These are phyloP conservation scores for Trachelus stipa DNA, from an alignment of 2,888 invertebrate genomes.

Conservation along the genomic window DNA sequence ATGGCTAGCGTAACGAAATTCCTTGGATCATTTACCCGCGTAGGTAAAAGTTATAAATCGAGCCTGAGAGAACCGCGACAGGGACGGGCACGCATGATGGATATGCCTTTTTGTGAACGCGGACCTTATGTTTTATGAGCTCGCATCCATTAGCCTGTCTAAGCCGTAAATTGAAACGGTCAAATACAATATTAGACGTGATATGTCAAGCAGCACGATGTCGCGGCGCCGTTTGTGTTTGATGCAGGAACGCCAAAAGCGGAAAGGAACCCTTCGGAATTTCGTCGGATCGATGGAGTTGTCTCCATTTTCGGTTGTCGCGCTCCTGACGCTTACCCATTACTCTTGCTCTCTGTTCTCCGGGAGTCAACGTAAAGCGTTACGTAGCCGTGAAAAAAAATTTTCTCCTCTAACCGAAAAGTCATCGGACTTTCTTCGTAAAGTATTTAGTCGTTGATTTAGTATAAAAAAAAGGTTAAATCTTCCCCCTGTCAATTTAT, in stretches of 20 bases:
- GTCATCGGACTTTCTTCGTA: background rate
- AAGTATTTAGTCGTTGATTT: background rate
- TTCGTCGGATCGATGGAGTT: constrained; percentile 5
- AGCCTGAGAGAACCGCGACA: constrained; percentile 28
- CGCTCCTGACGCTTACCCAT: background rate
- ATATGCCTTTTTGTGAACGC: constrained; percentile 29
- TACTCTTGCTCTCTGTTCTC: constrained; percentile 16
- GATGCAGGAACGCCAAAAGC: constrained; percentile 23
- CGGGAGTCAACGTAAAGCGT: constrained; percentile 29
- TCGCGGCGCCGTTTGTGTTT: constrained; percentile 40
- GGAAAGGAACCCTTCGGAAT: constrained; percentile 8
- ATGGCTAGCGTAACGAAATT: constrained; percentile 1
- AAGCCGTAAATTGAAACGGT: constrained; percentile 44
- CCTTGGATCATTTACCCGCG: constrained; percentile 17
- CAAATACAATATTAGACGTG: constrained; percentile 36
- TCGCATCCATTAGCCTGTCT: constrained; percentile 43
- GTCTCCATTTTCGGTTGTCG: constrained; percentile 11
- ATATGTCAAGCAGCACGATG: constrained; percentile 42
- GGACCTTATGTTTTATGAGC: constrained; percentile 44
- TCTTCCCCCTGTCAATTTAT: background rate
- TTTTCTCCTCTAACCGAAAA: background rate
- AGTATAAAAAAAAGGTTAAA: background rate
- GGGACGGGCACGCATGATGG: constrained; percentile 29
- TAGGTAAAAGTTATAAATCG: constrained; percentile 31
- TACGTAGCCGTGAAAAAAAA: background rate